phyloP scores from a whole-genome alignment of 2,888 invertebrate species.

The Ernsta delagoae region DNA sequence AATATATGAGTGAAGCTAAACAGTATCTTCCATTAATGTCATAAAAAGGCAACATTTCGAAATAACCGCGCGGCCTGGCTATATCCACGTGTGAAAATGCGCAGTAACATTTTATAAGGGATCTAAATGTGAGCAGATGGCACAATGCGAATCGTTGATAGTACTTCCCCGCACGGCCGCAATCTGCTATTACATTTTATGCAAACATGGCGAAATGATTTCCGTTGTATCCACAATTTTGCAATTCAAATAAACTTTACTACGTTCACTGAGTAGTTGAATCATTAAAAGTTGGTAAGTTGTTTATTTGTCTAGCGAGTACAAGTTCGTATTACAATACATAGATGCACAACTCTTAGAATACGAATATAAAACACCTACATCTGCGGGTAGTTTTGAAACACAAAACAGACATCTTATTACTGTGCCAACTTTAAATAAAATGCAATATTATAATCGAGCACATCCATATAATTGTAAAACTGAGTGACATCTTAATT shows the following conservation, averaged over 20 bases:
- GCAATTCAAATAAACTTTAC: slow-evolving; percentile 45
- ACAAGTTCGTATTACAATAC: slow-evolving; percentile 3
- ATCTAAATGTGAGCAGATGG: slow-evolving; percentile 83
- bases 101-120: slow-evolving; percentile 84
- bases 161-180: slow-evolving; percentile 72
- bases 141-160: slow-evolving; percentile 74
- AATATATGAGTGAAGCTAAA: slow-evolving; percentile 68
- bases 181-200: slow-evolving; percentile 82
- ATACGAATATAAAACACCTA: no score
- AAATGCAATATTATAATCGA: no score
- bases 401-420: no score
- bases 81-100: slow-evolving; percentile 81
- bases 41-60: slow-evolving; percentile 78
- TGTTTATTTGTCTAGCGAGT: slow-evolving; percentile 18
- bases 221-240: slow-evolving; percentile 58
- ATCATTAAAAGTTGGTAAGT: slow-evolving; percentile 12
- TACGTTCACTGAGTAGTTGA: slow-evolving; percentile 20
- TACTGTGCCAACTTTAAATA: no score
- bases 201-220: slow-evolving; percentile 76
- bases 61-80: slow-evolving; percentile 71
- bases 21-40: slow-evolving; percentile 79
- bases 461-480: no score
- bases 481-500: no score
- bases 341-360: not conserved
- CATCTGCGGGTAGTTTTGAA: slow-evolving; percentile 1